These are phyloP conservation scores for Mirounga angustirostris DNA, from an alignment of 2,113 vertebrate genomes.

Conservation along the genomic window DNA sequence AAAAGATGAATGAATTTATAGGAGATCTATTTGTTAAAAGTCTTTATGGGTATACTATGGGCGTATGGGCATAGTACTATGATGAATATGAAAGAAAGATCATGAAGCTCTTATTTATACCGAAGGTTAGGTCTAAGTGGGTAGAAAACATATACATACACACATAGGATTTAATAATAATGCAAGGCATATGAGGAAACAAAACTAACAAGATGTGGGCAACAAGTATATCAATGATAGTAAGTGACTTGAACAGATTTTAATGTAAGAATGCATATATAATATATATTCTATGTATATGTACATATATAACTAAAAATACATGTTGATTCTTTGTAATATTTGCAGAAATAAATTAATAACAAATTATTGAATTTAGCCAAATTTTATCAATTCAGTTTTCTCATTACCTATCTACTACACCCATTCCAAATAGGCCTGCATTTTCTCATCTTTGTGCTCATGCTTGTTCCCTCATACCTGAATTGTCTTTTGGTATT, in stretches of 20 bases:
- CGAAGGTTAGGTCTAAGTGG: neutral
- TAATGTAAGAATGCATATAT: neutral
- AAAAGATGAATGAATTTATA: neutral
- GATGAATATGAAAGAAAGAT: neutral
- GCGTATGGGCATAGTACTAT: neutral
- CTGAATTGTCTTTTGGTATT: neutral
- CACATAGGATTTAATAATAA: neutral
- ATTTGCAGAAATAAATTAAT: constrained; percentile 31
- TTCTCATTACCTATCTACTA: neutral
- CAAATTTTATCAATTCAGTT: neutral
- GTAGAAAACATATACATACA: neutral
- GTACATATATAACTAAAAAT: neutral
- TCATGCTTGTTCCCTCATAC: neutral
- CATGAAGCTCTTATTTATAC: neutral
- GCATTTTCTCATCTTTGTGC: neutral
- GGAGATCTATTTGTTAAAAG: neutral
- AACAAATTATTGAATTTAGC: neutral
- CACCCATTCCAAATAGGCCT: neutral
- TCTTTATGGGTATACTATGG: neutral
- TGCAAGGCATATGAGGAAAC: neutral
- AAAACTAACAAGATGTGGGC: neutral
- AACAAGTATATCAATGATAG: neutral
- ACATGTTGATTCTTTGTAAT: neutral
- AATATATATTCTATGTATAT: neutral
- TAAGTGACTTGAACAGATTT: neutral